Evolutionary conservation across 2,888 invertebrate genomes (phyloP).

Genomic region (Orthonychiurus folsomi): DNA sequence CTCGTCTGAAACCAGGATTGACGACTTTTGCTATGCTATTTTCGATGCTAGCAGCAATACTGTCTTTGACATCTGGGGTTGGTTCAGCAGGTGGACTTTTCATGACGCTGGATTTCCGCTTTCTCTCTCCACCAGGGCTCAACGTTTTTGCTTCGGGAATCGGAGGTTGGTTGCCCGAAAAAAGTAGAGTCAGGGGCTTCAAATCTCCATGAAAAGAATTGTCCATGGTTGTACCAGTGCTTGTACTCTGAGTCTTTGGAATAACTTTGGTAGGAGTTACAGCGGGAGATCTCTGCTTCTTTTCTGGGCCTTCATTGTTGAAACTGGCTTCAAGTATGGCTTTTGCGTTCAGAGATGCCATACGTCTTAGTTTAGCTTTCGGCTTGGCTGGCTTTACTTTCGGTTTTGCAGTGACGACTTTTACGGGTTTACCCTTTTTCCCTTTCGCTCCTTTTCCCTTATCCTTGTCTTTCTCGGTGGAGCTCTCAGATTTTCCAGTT

Average conservation of each 20-base stretch:
- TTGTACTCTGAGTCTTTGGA: not conserved
- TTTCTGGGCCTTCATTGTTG: conserved; percentile 30
- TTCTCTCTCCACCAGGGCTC: conserved; percentile 21
- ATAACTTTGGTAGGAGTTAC: conserved; percentile 18
- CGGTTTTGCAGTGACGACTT: conserved; percentile 11
- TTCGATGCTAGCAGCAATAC: too few species aligned
- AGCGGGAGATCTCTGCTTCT: conserved; percentile 30
- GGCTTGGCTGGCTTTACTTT: conserved; percentile 30
- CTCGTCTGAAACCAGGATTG: too few species aligned
- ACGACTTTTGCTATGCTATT: too few species aligned
- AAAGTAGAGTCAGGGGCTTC: conserved; percentile 9
- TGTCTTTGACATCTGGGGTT: too few species aligned
- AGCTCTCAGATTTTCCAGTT: conserved; percentile 10
- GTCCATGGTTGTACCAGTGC: not conserved
- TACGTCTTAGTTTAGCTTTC: conserved; percentile 28
- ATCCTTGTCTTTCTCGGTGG: not conserved
- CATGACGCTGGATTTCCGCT: conserved; percentile 25
- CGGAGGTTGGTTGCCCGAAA: not conserved
- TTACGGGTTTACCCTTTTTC: conserved; percentile 4
- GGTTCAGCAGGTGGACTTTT: too few species aligned
- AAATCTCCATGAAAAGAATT: not conserved
- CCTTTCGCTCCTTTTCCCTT: conserved; percentile 9
- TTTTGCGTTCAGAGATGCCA: conserved; percentile 38
- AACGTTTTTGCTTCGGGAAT: conserved; percentile 12
- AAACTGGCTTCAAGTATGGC: conserved; percentile 38